Evolutionary conservation across 2,797 vertebrate species (phyloP).

Genomic region (Euthynnus affinis): DNA sequence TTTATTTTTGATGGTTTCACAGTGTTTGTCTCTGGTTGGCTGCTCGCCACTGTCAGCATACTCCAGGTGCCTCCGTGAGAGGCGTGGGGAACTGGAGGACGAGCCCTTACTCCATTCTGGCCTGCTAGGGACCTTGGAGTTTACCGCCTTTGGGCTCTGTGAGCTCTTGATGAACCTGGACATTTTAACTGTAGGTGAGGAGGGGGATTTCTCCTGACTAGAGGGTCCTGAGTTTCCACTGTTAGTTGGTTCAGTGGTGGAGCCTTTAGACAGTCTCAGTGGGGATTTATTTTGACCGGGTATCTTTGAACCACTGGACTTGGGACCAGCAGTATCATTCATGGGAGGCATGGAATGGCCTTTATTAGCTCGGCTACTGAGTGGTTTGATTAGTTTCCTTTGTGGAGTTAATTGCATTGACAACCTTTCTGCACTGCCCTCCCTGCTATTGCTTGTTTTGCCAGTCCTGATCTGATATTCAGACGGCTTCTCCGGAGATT

Average conservation of each 20-base stretch:
- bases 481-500: conserved; percentile 82
- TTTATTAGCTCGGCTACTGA: conserved; percentile 74
- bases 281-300: conserved; percentile 88
- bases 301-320: conserved; percentile 87
- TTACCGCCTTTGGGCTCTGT: conserved; percentile 76
- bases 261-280: conserved; percentile 81
- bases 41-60: conserved; percentile 80
- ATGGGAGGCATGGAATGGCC: conserved; percentile 76
- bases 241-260: conserved; percentile 62
- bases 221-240: conserved; percentile 65
- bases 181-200: conserved; percentile 83
- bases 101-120: conserved; percentile 76
- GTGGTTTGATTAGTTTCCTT: conserved; percentile 85
- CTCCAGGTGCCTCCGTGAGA: conserved; percentile 80
- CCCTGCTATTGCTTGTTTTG: conserved; percentile 66
- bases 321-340: conserved; percentile 76
- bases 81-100: conserved; percentile 79
- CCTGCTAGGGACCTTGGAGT: conserved; percentile 75
- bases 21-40: conserved; percentile 87
- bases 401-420: conserved; percentile 76
- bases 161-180: conserved; percentile 84
- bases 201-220: conserved; percentile 83
- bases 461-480: conserved; percentile 73
- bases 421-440: conserved; percentile 72
- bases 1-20: conserved; percentile 81